Evolutionary conservation across 2,113 vertebrate genomes (phyloP), one percentile per base, ranked within the genome.

Genomic region (Rhabdomys dilectus): DNA sequence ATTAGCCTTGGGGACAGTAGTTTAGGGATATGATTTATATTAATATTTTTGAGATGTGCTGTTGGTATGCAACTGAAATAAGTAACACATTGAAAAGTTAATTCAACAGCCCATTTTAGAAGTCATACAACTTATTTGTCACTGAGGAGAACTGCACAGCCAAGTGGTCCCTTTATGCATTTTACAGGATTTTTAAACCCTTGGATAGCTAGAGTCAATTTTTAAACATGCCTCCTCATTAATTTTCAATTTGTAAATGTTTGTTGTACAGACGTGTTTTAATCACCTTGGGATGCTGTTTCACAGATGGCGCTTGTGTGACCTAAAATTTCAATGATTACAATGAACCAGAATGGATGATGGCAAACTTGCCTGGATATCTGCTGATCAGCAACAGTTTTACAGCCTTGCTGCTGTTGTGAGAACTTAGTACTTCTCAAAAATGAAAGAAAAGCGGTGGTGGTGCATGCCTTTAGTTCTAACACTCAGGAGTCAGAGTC

Each of bases 241-340:
- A 98, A 95, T 98, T 98, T 99, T 98, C 95, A 92, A 81, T 97
- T 98, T 98, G 84, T 96, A 97, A 96, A 89, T 97, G 66, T 96
- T 42, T 72, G 73, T 96, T 97, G 51, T 96, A 81, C 96, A 93
- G 84, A 70, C 97, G 75, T 87, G 68, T 98, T 97, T 98, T 96
- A 96, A 94, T 68, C 91, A 87, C 93, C 77, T 96, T 60, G 91
- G 94, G 93, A 97, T n/a, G 62, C 62, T 93, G 94, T 89, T 89
- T 97, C 68, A 91, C 62, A 91, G 89, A 97, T 98, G 95, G 94
- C n/a, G 98, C 62, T 97, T 64, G 75, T 98, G 91, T 98, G 97
- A 96, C 3, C 34, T 97, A 97, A 97, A 97, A 96, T 96, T 97
- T 92, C 66, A 96, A 7, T 98, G 89, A 82, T 91, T 97, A 39